A percentile compares a stretch with the other conserved stretches of the same genome.
Evolutionary conservation across 2,888 invertebrate genomes (phyloP).

Genomic region (Zaprionus obscuricornis): DNA sequence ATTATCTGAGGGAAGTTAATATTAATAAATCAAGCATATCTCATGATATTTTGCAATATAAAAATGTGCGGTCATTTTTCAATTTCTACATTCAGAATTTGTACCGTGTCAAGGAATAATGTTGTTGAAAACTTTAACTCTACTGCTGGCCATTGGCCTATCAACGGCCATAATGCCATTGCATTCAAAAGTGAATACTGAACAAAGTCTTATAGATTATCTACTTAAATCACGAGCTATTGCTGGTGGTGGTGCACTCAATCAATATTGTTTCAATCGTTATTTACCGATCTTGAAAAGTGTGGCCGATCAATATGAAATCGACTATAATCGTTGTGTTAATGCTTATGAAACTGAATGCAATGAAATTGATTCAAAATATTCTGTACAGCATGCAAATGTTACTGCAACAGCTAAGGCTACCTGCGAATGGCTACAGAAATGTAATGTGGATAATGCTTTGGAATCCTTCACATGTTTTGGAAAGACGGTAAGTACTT

Average conservation of each 20-base stretch:
- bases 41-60: conserved; percentile 9
- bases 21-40: not conserved
- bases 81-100: conserved; percentile 17
- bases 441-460: conserved; percentile 4
- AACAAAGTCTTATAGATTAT: conserved; percentile 28
- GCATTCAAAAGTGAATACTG: not conserved
- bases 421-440: conserved; percentile 16
- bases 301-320: conserved; percentile 12
- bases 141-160: conserved; percentile 30
- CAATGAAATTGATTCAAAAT: not conserved
- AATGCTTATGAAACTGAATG: not conserved
- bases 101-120: conserved; percentile 27
- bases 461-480: conserved; percentile 32
- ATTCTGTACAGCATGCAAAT: not conserved
- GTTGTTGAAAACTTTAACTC: conserved; percentile 29
- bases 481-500: conserved; percentile 24
- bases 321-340: conserved; percentile 13
- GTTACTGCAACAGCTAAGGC: not conserved
- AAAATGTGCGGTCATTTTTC: not conserved
- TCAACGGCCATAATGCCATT: conserved; percentile 21
- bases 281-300: conserved; percentile 36
- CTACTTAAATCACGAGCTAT: conserved; percentile 20
- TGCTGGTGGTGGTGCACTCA: not conserved
- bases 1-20: too few relatives aligned
- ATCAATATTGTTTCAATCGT: conserved; percentile 35